phyloP scores from a whole-genome alignment of 2,888 invertebrate species.

The Schizaphis graminum region DNA sequence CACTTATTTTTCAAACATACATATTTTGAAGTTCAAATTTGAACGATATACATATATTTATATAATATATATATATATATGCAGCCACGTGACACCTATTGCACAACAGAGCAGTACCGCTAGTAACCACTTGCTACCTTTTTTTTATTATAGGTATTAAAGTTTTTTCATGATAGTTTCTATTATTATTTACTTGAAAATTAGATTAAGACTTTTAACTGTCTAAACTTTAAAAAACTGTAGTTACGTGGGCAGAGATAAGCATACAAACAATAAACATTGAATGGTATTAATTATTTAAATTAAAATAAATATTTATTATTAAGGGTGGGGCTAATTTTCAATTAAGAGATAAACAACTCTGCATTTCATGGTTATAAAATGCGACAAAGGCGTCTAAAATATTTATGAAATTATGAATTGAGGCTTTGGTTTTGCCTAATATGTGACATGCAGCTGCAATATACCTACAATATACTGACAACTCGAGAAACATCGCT shows the following conservation, averaged over 20 bases:
- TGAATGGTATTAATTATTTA: not conserved
- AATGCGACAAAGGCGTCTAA: not conserved
- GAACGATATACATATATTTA: too few relatives aligned
- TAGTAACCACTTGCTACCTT: not conserved
- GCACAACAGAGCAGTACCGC: too few relatives aligned
- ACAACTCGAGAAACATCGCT: not conserved
- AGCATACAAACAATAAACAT: not conserved
- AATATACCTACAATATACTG: not conserved
- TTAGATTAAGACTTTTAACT: not conserved
- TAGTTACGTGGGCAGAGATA: not conserved
- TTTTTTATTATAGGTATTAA: not conserved
- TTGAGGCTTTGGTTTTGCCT: not conserved
- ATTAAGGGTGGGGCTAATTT: not conserved
- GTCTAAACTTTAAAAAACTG: not conserved
- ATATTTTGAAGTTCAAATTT: too few relatives aligned
- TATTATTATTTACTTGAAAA: not conserved
- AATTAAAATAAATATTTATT: too few relatives aligned
- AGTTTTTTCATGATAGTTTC: not conserved
- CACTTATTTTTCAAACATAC: too few relatives aligned
- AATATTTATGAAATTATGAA: not conserved
- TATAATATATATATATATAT: accelerated
- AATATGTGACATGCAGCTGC: not conserved
- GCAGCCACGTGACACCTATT: too few relatives aligned
- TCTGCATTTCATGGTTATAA: not conserved
- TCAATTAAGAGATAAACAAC: not conserved